A percentile compares a stretch with the other conserved stretches of the same genome.
These are phyloP conservation scores for Spea multiplicata DNA, from an alignment of 2,113 vertebrate genomes.

Conservation along the genomic window DNA sequence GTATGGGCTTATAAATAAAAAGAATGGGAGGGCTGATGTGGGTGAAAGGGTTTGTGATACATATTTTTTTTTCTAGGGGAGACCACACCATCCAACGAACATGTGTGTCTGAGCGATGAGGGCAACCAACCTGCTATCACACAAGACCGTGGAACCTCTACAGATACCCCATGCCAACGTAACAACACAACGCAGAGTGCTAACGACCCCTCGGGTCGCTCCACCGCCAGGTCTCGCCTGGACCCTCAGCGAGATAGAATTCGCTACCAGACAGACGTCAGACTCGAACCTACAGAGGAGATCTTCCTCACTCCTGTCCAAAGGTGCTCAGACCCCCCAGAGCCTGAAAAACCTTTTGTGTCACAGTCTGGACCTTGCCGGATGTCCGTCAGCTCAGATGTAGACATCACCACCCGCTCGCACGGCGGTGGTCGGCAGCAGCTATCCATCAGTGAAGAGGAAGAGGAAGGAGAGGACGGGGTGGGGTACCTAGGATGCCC, in stretches of 20 bases:
- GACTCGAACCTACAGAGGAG: slow-evolving; percentile 90
- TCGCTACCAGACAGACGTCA: slow-evolving; percentile 84
- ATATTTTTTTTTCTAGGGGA: slow-evolving; percentile 69
- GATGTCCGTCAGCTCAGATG: slow-evolving; percentile 90
- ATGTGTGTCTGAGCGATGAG: slow-evolving; percentile 93
- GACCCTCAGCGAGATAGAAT: slow-evolving; percentile 80
- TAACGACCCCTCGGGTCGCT: slow-evolving; percentile 57
- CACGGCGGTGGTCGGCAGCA: slow-evolving; percentile 78
- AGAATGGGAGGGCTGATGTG: no score
- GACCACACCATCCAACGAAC: slow-evolving; percentile 82
- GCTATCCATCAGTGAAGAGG: slow-evolving; percentile 87
- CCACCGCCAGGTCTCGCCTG: slow-evolving; percentile 54
- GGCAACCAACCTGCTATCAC: slow-evolving; percentile 82
- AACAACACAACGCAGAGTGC: slow-evolving; percentile 72
- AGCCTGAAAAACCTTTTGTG: slow-evolving; percentile 77
- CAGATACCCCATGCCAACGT: slow-evolving; percentile 81
- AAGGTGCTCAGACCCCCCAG: slow-evolving; percentile 75
- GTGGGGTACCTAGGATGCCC: slow-evolving; percentile 72
- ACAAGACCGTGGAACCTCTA: slow-evolving; percentile 93
- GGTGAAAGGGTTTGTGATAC: no score
- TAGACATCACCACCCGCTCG: slow-evolving; percentile 80
- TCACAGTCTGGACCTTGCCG: slow-evolving; percentile 82
- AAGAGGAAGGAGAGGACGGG: slow-evolving; percentile 81
- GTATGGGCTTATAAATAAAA: no score
- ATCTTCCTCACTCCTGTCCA: slow-evolving; percentile 93